Conservation (phyloP, 2,888 invertebrate species). For the Litoditis marina region DNA sequence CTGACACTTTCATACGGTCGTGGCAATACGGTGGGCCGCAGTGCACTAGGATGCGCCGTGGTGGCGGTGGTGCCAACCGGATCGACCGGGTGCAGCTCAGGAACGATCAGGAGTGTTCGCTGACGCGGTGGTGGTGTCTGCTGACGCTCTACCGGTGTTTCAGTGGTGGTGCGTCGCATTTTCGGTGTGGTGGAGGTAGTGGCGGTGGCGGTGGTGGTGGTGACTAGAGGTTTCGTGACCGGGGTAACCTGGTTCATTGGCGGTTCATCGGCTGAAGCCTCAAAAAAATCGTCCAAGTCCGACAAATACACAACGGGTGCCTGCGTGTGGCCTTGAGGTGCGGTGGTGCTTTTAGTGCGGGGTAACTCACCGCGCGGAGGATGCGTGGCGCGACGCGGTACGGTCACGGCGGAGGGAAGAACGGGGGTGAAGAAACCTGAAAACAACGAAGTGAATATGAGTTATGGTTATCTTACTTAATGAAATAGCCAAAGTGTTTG, state of each 20-base stretch:
- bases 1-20: slow-evolving; percentile 43
- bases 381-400: slow-evolving; percentile 15
- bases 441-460: slow-evolving; percentile 14
- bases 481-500: background rate
- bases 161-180: background rate
- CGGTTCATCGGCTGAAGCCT: slow-evolving; percentile 28
- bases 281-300: slow-evolving; percentile 16
- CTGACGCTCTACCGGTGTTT: slow-evolving; percentile 1
- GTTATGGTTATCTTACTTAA: background rate
- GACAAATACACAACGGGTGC: slow-evolving; percentile 11
- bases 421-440: slow-evolving; percentile 61
- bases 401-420: slow-evolving; percentile 29
- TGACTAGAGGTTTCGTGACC: slow-evolving; percentile 27
- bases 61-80: slow-evolving; percentile 1
- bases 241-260: slow-evolving; percentile 23
- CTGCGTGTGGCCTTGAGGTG: background rate
- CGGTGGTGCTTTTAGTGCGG: too few relatives aligned
- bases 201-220: slow-evolving; percentile 21
- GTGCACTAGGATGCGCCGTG: background rate
- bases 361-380: slow-evolving; percentile 19
- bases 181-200: slow-evolving; percentile 21
- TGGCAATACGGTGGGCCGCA: slow-evolving; percentile 32
- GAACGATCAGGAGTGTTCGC: too few relatives aligned
- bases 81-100: background rate
- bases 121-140: background rate